These are phyloP conservation scores for Pheosia gnoma DNA, from an alignment of 2,888 invertebrate species.

Conservation along the genomic window DNA sequence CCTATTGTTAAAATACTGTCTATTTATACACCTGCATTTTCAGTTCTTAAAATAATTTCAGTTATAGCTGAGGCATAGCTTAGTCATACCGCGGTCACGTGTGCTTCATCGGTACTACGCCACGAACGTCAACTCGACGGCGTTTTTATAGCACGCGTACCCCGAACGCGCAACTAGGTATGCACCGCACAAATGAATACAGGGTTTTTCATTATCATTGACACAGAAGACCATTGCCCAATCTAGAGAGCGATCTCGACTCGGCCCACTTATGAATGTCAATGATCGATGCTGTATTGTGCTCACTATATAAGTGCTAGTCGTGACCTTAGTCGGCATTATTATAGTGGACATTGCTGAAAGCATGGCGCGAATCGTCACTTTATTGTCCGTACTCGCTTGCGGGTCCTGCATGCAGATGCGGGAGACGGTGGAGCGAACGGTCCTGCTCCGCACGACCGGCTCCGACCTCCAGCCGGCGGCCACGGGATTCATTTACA, in stretches of 20 bases:
- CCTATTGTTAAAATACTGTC: too few relatives aligned
- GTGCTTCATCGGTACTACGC: constrained; percentile 14
- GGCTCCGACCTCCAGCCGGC: constrained; percentile 85
- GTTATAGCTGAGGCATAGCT: not conserved
- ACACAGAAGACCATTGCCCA: constrained; percentile 80
- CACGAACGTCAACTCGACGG: constrained; percentile 22
- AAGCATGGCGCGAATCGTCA: constrained; percentile 67
- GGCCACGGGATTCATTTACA: constrained; percentile 84
- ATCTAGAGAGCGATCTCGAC: constrained; percentile 73
- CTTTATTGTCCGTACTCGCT: constrained; percentile 52
- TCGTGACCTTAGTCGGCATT: constrained; percentile 73
- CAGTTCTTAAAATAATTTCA: not conserved
- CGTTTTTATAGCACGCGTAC: constrained; percentile 37
- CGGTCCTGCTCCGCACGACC: constrained; percentile 82
- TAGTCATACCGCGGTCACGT: constrained; percentile 24
- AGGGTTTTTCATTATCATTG: constrained; percentile 81
- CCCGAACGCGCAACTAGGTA: constrained; percentile 65
- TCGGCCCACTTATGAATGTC: constrained; percentile 77
- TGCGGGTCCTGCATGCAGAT: constrained; percentile 69
- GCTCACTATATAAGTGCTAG: constrained; percentile 75
- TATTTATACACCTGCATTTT: too few relatives aligned
- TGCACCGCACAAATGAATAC: constrained; percentile 74
- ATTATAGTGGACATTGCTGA: constrained; percentile 55
- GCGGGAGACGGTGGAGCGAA: constrained; percentile 78
- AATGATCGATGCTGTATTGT: constrained; percentile 68